Evolutionary conservation across 2,888 invertebrate genomes (phyloP).

Genomic region (Noctua pronuba): DNA sequence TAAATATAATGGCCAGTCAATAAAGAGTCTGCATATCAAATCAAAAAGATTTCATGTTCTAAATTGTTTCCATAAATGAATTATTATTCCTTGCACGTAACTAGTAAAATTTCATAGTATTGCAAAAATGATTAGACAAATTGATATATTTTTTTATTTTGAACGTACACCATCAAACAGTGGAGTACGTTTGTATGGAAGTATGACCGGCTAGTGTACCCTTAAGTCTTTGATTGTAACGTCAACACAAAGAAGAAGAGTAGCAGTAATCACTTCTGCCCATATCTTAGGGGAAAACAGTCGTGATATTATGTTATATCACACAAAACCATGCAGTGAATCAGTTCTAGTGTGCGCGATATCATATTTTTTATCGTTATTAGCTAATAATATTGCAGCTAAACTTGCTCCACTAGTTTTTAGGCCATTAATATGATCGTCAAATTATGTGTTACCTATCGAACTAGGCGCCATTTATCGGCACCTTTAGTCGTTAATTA

Average conservation of each 20-base stretch:
- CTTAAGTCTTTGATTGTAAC: not conserved
- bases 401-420: constrained; percentile 22
- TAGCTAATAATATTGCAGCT: not conserved
- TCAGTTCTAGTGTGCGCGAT: not conserved
- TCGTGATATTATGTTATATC: not conserved
- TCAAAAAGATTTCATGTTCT: too few relatives aligned
- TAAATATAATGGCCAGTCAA: too few relatives aligned
- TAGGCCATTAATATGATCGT: not conserved
- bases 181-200: too few relatives aligned
- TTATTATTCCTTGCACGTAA: too few relatives aligned
- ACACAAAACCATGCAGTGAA: constrained; percentile 1
- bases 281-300: not conserved
- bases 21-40: too few relatives aligned
- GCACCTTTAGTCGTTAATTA: not conserved
- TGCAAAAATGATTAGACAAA: too few relatives aligned
- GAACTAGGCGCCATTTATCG: too few relatives aligned
- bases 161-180: too few relatives aligned
- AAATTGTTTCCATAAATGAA: too few relatives aligned
- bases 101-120: too few relatives aligned
- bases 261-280: not conserved
- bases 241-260: not conserved
- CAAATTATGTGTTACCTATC: not conserved
- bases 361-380: not conserved
- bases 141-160: too few relatives aligned
- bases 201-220: too few relatives aligned